Percentiles rank a stretch among this genome's conserved stretches.
Evolutionary conservation across 2,113 vertebrate genomes (phyloP).

Genomic region (Hyla sarda): DNA sequence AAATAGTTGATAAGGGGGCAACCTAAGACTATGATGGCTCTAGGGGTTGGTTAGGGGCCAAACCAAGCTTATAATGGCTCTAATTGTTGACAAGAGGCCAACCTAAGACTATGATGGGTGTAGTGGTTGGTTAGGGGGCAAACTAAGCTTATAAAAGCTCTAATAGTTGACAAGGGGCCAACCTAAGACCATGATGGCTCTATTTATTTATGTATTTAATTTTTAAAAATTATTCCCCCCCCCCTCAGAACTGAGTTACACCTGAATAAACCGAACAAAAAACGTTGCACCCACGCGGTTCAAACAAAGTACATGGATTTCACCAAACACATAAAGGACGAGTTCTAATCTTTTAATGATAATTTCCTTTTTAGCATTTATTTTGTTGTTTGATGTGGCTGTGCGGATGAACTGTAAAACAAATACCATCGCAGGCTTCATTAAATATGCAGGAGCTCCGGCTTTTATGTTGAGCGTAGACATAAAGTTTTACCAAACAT

Average conservation of each 20-base stretch:
- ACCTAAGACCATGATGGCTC: too few relatives aligned
- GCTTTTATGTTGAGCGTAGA: conserved; percentile 23
- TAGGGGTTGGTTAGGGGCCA: too few relatives aligned
- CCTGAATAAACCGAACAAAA: background rate
- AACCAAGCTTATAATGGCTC: too few relatives aligned
- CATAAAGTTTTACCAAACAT: background rate
- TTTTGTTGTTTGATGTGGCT: conserved; percentile 32
- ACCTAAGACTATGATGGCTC: too few relatives aligned
- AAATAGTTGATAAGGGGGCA: too few relatives aligned
- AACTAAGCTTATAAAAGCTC: too few relatives aligned
- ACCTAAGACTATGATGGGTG: too few relatives aligned
- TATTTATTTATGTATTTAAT: too few relatives aligned
- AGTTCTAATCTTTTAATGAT: conserved; percentile 29
- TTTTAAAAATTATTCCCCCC: too few relatives aligned
- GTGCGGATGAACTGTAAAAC: conserved; percentile 6
- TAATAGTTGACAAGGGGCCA: too few relatives aligned
- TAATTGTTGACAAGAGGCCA: too few relatives aligned
- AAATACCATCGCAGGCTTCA: conserved; percentile 9
- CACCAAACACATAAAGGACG: background rate
- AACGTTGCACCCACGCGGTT: background rate
- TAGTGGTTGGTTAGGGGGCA: too few relatives aligned
- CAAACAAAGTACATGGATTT: background rate
- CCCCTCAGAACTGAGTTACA: background rate
- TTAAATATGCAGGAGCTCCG: background rate
- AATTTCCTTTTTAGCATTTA: conserved; percentile 34